phyloP scores from a whole-genome alignment of 2,113 vertebrate species.

The Poeciliopsis retropinna region DNA sequence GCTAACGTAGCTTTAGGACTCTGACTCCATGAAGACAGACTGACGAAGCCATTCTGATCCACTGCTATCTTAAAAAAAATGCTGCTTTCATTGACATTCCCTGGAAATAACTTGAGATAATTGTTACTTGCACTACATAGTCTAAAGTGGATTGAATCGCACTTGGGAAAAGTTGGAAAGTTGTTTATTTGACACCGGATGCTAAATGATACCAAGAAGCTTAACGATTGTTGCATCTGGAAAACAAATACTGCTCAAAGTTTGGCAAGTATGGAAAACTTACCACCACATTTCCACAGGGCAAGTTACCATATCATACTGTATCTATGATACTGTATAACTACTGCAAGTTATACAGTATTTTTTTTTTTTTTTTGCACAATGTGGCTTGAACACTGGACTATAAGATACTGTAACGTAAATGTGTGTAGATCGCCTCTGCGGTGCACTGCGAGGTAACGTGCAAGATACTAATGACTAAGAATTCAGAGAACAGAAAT shows the following conservation, averaged over 20 bases:
- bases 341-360: no score
- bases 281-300: background rate
- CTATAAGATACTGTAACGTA: background rate
- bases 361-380: background rate
- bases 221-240: background rate
- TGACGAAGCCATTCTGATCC: no score
- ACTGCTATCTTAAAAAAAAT: no score
- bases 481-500: background rate
- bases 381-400: constrained; percentile 4
- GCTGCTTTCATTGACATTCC: no score
- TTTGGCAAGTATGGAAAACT: background rate
- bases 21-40: background rate
- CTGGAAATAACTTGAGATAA: background rate
- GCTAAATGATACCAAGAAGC: constrained; percentile 18
- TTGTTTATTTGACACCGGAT: background rate
- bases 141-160: background rate
- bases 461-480: constrained; percentile 9
- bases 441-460: background rate
- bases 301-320: background rate
- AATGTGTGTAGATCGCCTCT: background rate
- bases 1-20: background rate
- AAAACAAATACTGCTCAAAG: constrained; percentile 7
- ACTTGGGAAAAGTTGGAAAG: background rate
- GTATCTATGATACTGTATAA: no score
- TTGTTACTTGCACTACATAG: background rate